These are phyloP conservation scores for Limnodromus scolopaceus DNA, from an alignment of 2,797 vertebrate species.

Conservation along the genomic window DNA sequence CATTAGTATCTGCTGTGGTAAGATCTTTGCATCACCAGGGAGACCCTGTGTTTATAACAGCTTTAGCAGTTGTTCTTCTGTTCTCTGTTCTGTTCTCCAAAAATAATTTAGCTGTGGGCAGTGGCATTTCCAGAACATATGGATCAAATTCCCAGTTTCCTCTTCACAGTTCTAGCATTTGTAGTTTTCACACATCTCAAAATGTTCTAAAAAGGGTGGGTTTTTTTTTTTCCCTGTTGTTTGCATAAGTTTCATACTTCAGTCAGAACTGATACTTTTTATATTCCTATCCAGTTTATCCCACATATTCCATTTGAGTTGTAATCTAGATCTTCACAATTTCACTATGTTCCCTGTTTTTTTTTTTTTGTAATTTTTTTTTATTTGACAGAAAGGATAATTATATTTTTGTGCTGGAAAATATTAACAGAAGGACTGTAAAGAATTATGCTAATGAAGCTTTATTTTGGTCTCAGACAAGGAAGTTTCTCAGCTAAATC, in stretches of 20 bases:
- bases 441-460: neutral
- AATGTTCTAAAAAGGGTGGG: conserved; percentile 55
- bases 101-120: conserved; percentile 68
- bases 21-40: conserved; percentile 50
- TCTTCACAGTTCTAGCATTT: conserved; percentile 69
- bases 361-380: too few species aligned
- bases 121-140: conserved; percentile 74
- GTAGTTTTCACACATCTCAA: conserved; percentile 71
- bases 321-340: conserved; percentile 28
- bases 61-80: conserved; percentile 53
- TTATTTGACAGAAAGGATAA: neutral
- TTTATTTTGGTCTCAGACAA: neutral
- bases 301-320: conserved; percentile 39
- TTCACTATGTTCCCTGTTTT: neutral
- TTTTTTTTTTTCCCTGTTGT: conserved; percentile 9
- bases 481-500: neutral
- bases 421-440: neutral
- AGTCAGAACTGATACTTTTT: conserved; percentile 32
- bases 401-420: conserved; percentile 6
- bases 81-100: conserved; percentile 54
- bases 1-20: conserved; percentile 24
- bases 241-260: conserved; percentile 45
- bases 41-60: conserved; percentile 64
- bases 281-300: conserved; percentile 2
- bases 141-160: conserved; percentile 71